phyloP scores from a whole-genome alignment of 2,797 vertebrate genomes.

The Enteromius trimaculatus region DNA sequence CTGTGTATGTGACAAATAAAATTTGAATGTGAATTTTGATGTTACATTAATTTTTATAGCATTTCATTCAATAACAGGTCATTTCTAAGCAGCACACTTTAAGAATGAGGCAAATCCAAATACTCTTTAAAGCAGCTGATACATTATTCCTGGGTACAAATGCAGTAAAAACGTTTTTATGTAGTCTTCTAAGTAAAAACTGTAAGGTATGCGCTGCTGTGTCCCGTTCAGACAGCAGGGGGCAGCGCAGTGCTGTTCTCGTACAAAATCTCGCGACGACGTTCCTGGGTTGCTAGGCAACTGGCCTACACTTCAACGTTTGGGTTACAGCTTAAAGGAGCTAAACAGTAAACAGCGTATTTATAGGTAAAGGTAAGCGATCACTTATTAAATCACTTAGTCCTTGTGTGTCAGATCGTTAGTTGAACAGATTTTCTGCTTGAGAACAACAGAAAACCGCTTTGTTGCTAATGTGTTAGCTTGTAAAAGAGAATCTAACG shows the following conservation, averaged over 20 bases:
- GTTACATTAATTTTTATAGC: not conserved
- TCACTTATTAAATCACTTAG: not conserved
- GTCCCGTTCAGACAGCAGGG: not conserved
- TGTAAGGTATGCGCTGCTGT: not conserved
- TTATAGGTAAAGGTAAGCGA: not conserved
- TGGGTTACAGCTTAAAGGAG: not conserved
- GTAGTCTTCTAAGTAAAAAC: not conserved
- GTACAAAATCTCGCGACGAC: not conserved
- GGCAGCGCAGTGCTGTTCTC: not conserved
- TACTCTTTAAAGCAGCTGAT: not conserved
- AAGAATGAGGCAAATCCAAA: not conserved
- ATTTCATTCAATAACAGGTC: not conserved
- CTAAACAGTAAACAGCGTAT: not conserved
- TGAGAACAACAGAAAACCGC: not conserved
- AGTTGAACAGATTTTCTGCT: not conserved
- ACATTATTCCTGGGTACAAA: not conserved
- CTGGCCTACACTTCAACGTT: too few relatives aligned
- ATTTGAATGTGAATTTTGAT: not conserved
- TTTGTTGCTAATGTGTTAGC: not conserved
- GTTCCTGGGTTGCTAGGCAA: not conserved
- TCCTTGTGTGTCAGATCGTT: not conserved
- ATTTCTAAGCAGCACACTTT: not conserved
- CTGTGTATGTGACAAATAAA: not conserved
- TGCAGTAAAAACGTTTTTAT: not conserved
- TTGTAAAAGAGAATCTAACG: not conserved